phyloP scores from a whole-genome alignment of 2,888 invertebrate genomes.

The Frankliniella intonsa region DNA sequence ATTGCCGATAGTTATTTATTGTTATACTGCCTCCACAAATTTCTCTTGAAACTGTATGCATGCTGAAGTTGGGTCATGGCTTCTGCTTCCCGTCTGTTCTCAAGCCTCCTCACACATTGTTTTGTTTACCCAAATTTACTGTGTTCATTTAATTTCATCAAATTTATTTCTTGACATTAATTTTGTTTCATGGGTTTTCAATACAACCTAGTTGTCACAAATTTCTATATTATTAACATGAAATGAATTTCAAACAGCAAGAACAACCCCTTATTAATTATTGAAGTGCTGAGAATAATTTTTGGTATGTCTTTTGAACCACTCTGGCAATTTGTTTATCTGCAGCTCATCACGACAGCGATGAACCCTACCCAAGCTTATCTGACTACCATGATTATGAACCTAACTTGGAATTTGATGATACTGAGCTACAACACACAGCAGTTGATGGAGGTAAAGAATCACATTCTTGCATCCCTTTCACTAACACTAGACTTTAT shows the following conservation, averaged over 20 bases:
- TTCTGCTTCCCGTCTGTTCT: not conserved
- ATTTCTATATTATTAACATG: not conserved
- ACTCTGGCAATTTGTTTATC: constrained; percentile 30
- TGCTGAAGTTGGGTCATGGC: not conserved
- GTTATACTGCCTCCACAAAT: no score
- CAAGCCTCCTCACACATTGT: not conserved
- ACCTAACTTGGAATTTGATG: constrained; percentile 93
- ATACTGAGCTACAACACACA: constrained; percentile 76
- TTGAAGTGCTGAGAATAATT: no score
- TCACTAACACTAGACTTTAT: not conserved
- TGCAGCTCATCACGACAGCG: constrained; percentile 51
- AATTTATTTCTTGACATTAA: not conserved
- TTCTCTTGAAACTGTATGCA: not conserved
- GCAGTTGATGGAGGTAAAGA: constrained; percentile 64
- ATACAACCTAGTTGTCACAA: not conserved
- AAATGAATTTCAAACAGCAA: not conserved
- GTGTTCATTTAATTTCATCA: not conserved
- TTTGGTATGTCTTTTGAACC: not conserved
- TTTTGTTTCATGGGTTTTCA: not conserved
- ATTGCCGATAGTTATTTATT: no score
- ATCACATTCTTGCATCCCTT: constrained; percentile 38
- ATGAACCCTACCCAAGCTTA: constrained; percentile 79
- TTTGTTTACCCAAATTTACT: not conserved
- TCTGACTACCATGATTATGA: constrained; percentile 92
- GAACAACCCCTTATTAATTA: no score